Base-by-base conservation (phyloP, 2,113 vertebrate genomes). In the Eonycteris spelaea region DNA sequence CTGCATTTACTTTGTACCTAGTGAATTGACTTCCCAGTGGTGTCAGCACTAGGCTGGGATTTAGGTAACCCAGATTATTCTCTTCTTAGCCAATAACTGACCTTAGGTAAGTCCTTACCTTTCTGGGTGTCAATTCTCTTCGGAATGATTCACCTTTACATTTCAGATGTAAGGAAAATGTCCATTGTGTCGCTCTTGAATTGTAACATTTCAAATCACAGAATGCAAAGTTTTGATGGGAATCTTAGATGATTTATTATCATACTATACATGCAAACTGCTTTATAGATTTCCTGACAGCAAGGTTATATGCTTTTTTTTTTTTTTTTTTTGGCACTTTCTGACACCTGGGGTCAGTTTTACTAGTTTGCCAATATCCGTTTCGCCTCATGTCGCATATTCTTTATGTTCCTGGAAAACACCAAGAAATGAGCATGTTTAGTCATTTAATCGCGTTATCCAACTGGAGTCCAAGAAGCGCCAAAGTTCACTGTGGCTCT, bases 171-270 rank as follows among this genome's bases (percentile, higher is more conserved):
- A 55, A 90, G 53, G 57, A 40, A 74, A 75, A 84, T 70, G 12
- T 63, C 35, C 40, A n/a, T 40, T 28, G 45, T 67, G 59, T 90
- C 11, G 45, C 38, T 67, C 78, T 71, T 71, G 18, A 79, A 68
- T 90, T 38, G 43, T 43, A 97, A 86, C 61, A 30, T 97, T 93
- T 96, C 68, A 96, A 86, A 96, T 96, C 96, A 98, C 51, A 95
- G 91, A 92, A 96, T 71, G 40, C 88, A 86, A 93, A 96, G n/a
- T 67, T 71, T 89, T 88, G 95, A 74, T 95, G 94, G 83, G 74
- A 96, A 96, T 97, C 83, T 92, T 71, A 53, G 30, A 79, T 97
- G 97, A 96, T 98, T 98, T 98, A 98, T 94, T 95, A 90, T 97
- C 75, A 95, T 88, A 97, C 85, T 43, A 63, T 75, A 97, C 97